phyloP scores from a whole-genome alignment of 1,140 invertebrate genomes.

The Acromyrmex charruanus region DNA sequence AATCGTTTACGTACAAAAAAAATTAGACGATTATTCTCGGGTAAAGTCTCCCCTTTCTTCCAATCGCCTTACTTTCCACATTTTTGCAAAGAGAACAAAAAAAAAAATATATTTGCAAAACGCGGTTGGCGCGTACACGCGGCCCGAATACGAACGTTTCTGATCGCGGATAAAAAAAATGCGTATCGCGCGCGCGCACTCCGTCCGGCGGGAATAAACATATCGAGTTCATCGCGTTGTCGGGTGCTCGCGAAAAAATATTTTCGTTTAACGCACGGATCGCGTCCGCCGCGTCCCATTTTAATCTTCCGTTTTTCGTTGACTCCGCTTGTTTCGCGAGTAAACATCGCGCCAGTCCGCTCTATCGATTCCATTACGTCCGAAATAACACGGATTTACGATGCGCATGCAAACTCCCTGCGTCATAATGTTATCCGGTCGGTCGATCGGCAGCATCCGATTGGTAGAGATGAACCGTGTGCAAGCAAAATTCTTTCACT shows the following conservation, averaged over 20 bases:
- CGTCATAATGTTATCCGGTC: slow-evolving; percentile 52
- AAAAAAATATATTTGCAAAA: slow-evolving; percentile 16
- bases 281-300: slow-evolving; percentile 36
- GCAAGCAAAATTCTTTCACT: neutral
- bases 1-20: no score
- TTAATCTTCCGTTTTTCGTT: slow-evolving; percentile 64
- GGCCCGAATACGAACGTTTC: neutral
- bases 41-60: neutral
- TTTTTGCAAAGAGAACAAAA: neutral
- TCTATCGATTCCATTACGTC: slow-evolving; percentile 61
- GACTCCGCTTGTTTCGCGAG: slow-evolving; percentile 63
- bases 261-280: slow-evolving; percentile 60
- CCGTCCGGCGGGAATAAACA: slow-evolving; percentile 46
- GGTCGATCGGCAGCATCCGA: slow-evolving; percentile 1
- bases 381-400: slow-evolving; percentile 62
- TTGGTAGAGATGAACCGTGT: neutral
- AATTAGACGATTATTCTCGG: no score
- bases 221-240: slow-evolving; percentile 60
- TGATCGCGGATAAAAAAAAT: slow-evolving; percentile 16
- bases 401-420: neutral
- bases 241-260: slow-evolving; percentile 55
- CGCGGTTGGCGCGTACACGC: neutral
- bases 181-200: neutral
- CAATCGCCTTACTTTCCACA: neutral
- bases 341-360: slow-evolving; percentile 49